Percentiles rank a stretch among this genome's conserved stretches.
phyloP scores from a whole-genome alignment of 2,113 vertebrate species.

The Willisornis vidua region DNA sequence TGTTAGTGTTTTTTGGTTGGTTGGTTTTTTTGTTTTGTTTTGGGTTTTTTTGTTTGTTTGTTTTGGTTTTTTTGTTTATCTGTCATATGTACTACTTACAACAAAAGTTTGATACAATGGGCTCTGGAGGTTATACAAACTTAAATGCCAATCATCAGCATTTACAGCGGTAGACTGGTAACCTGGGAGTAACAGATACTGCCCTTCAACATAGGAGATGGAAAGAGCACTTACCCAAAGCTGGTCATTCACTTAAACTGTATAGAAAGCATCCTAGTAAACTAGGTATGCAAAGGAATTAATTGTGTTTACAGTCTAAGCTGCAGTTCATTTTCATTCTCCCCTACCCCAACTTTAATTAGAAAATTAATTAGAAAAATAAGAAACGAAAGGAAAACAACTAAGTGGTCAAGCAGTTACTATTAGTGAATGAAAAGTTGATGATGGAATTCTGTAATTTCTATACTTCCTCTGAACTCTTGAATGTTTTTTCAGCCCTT shows the following conservation, averaged over 20 bases:
- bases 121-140: background rate
- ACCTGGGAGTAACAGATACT: background rate
- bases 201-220: background rate
- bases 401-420: background rate
- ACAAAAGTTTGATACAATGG: background rate
- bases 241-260: background rate
- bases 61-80: background rate
- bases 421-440: conserved; percentile 25
- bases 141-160: background rate
- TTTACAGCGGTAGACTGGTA: background rate
- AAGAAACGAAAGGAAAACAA: background rate
- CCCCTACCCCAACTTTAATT: background rate
- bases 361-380: background rate
- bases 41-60: background rate
- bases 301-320: background rate
- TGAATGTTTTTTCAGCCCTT: conserved; percentile 3
- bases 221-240: background rate
- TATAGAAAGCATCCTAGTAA: background rate
- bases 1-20: background rate
- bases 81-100: background rate
- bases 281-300: background rate
- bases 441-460: background rate
- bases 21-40: background rate
- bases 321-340: background rate
- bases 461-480: conserved; percentile 9